Conservation (phyloP, 2,113 vertebrate genomes). For the Ranitomeya variabilis region DNA sequence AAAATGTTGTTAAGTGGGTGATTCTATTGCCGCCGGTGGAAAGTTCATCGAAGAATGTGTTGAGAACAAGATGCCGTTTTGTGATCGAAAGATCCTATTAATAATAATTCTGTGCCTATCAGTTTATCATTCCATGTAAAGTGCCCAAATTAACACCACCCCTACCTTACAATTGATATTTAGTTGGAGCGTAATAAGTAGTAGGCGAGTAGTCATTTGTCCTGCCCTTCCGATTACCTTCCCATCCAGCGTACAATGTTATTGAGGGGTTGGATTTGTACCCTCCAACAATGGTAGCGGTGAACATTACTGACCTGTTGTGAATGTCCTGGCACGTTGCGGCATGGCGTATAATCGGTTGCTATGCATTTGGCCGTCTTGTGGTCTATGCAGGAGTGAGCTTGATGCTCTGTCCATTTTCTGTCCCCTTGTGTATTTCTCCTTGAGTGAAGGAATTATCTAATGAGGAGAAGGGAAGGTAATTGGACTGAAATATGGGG, state of each 20-base stretch:
- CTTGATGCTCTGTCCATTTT: conserved; percentile 34
- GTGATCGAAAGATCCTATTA: too few relatives aligned
- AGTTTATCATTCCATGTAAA: too few relatives aligned
- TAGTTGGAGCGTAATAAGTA: not conserved
- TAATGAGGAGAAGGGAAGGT: conserved; percentile 12
- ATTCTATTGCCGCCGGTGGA: too few relatives aligned
- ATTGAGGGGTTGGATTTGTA: not conserved
- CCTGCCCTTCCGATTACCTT: not conserved
- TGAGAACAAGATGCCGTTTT: too few relatives aligned
- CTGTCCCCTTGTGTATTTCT: not conserved
- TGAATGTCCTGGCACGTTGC: not conserved
- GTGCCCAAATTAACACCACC: not conserved
- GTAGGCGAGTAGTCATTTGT: not conserved
- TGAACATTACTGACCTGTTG: not conserved
- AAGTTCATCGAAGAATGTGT: too few relatives aligned
- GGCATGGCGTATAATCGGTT: not conserved
- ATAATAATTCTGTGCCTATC: too few relatives aligned
- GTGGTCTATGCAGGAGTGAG: not conserved
- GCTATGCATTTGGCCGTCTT: not conserved
- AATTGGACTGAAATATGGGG: conserved; percentile 53
- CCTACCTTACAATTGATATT: not conserved
- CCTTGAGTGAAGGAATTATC: not conserved
- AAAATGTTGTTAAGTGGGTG: too few relatives aligned
- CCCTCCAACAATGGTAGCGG: not conserved
- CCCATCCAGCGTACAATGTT: not conserved